A percentile compares a stretch with the other conserved stretches of the same genome.
Conservation (phyloP, 2,797 vertebrate species). For the Pitangus sulphuratus region DNA sequence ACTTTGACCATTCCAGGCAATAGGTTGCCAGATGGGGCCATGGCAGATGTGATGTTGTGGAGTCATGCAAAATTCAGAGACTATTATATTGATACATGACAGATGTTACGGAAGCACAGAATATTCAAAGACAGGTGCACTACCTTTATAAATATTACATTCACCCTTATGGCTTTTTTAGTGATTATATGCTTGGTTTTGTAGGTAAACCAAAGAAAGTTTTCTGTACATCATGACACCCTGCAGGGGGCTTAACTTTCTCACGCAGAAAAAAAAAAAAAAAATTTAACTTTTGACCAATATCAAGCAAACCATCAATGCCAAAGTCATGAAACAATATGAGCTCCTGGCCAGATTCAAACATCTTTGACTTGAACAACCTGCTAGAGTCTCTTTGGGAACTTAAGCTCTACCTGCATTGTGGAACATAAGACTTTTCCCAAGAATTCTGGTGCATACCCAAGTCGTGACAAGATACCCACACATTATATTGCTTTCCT, state of each 20-base stretch:
- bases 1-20: not conserved
- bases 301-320: not conserved
- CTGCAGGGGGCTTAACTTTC: not conserved
- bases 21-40: not conserved
- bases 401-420: not conserved
- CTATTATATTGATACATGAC: slow-evolving; percentile 18
- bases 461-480: not conserved
- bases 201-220: not conserved
- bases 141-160: slow-evolving; percentile 50
- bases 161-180: slow-evolving; percentile 4
- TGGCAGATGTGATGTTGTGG: not conserved
- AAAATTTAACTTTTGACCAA: not conserved
- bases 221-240: not conserved
- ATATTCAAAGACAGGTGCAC: slow-evolving; percentile 23
- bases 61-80: slow-evolving; percentile 43
- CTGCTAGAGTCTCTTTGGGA: not conserved
- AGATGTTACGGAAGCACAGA: not conserved
- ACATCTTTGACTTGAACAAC: not conserved
- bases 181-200: not conserved
- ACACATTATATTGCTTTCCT: not conserved
- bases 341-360: not conserved
- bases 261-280: not conserved
- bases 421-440: not conserved
- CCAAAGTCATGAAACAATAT: not conserved
- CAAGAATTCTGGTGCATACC: not conserved